Evolutionary conservation across 2,113 vertebrate species (phyloP), one percentile per base, ranked within the genome.

Genomic region (Turdus rufiventris): DNA sequence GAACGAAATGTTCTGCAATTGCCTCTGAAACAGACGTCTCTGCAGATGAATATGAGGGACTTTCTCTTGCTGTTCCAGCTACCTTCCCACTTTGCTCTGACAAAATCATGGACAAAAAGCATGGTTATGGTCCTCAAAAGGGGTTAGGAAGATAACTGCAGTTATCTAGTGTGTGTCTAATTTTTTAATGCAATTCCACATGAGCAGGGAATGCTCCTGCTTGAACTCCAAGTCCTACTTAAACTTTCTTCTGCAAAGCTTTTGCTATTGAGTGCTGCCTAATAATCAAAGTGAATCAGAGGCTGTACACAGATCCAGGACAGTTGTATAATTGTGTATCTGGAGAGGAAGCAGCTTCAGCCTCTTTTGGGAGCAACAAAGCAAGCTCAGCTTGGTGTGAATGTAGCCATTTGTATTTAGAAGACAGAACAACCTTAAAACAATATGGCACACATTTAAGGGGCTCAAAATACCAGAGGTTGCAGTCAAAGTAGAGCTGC

Each of bases 161-260:
- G 9, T 18, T 53, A 51, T 29, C 50, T 33, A 8, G 40, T 8
- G 10, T 7, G 12, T 5, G 11, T 36, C 24, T 76, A 1, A 5
- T 36, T 34, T 68, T 51, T 33, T 3, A 47, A 50, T 14, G 12
- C 14, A n/a, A 13, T n/a, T 29, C 47, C 1, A 1, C 1, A 2
- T 12, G 40, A 83, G 12, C 28, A 53, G 28, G 42, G 63, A 80
- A 48, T 15, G 18, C 8, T 82, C 19, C 61, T 45, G 42, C 36
- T 43, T 43, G 71, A 81, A 50, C 38, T 54, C 15, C 7, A 18
- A 51, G 14, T 29, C 33, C 38, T 26, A 14, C 33, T 62, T 21
- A 8, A 48, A 57, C 18, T 88, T 74, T 29, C 12, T 20, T 18
- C 57, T 66, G 36, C 34, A 74, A 83, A 54, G 10, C 9, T 61